A percentile compares a stretch with the other conserved stretches of the same genome.
These are phyloP conservation scores for Neodiprion lecontei DNA, from an alignment of 1,140 invertebrate genomes.

Conservation along the genomic window DNA sequence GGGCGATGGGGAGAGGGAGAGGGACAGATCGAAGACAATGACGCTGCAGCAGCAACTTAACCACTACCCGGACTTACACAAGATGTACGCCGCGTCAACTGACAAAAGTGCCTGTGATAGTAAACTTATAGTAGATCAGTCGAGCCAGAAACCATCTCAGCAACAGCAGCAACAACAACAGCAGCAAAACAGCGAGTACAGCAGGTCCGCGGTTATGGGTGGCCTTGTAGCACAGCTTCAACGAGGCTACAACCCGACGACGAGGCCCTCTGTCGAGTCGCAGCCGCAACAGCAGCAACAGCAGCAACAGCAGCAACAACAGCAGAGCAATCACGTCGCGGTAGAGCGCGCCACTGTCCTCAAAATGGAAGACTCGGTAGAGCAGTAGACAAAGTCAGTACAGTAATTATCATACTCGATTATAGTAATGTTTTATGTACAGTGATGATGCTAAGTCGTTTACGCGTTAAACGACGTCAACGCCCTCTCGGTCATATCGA, in stretches of 20 bases:
- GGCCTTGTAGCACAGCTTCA: constrained; percentile 57
- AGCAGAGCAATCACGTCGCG: constrained; percentile 31
- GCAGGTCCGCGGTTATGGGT: constrained; percentile 38
- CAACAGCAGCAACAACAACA: constrained; percentile 4
- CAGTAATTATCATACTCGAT: background rate
- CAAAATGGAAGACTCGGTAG: constrained; percentile 58
- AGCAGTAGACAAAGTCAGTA: constrained; percentile 46
- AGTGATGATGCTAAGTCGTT: too few species aligned
- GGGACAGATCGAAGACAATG: constrained; percentile 45
- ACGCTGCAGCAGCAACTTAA: constrained; percentile 47
- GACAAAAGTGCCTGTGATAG: constrained; percentile 65
- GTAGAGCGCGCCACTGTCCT: constrained; percentile 50
- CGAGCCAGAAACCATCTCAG: constrained; percentile 61
- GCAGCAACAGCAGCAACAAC: constrained; percentile 15
- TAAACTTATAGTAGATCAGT: constrained; percentile 64
- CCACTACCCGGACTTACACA: constrained; percentile 59
- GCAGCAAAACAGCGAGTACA: constrained; percentile 34
- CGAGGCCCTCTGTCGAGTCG: constrained; percentile 32
- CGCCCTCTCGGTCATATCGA: too few species aligned
- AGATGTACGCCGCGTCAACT: constrained; percentile 59
- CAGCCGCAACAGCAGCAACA: constrained; percentile 31
- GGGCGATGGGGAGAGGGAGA: constrained; percentile 45
- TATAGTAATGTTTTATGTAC: too few species aligned
- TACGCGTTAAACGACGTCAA: too few species aligned
- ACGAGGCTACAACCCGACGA: constrained; percentile 46